Base-by-base conservation (phyloP, 1,140 invertebrate species). In the Macrosteles quadrilineatus region DNA sequence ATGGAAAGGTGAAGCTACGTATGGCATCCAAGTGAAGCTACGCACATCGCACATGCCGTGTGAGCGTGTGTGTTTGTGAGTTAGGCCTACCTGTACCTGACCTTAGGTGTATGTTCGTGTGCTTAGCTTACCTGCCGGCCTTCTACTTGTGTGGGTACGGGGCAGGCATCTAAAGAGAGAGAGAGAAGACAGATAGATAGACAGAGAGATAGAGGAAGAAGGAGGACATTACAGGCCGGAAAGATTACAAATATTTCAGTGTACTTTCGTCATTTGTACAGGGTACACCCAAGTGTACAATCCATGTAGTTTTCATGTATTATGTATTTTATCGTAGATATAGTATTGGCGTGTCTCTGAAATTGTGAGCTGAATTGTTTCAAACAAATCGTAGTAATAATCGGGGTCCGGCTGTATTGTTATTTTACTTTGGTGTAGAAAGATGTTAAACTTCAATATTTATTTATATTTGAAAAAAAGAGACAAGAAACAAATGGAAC, bases 151-250 rank as follows among this genome's bases (percentile, higher is more conserved):
- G 75, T 70, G 82, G 81, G 82, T 81, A 82, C 81, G 83, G 83
- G 83, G 82, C 82, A 84, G 82, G 83, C 83, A 84, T 85, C 83
- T 84, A 84, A 82, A 84, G 82, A 84, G 81, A 84, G 81, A 75
- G 69, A 76, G 73, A 76, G 72, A 72, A 74, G 71, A 75, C 69
- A 76, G 71, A 76, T 69, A 72, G 76, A 79, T 72, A 79, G 74
- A 75, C 68, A 77, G 72, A 77, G 68, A 73, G 76, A 80, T 71
- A 79, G 74, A 77, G 71, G 76, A 69, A 76, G 76, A 75, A 77
- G 74, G 74, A 80, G 47, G 47, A 50, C 4, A 50, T 21, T 9
- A 50, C 71, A 80, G 76, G 78, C 77, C 43, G 67, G 50, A 69
- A 36, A 57, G 31, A 67, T 47, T 67, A 45, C 65, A 47, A 64